Percentiles rank a stretch among this genome's conserved stretches.
phyloP scores from a whole-genome alignment of 2,113 vertebrate genomes.

The Tringa solitaria region DNA sequence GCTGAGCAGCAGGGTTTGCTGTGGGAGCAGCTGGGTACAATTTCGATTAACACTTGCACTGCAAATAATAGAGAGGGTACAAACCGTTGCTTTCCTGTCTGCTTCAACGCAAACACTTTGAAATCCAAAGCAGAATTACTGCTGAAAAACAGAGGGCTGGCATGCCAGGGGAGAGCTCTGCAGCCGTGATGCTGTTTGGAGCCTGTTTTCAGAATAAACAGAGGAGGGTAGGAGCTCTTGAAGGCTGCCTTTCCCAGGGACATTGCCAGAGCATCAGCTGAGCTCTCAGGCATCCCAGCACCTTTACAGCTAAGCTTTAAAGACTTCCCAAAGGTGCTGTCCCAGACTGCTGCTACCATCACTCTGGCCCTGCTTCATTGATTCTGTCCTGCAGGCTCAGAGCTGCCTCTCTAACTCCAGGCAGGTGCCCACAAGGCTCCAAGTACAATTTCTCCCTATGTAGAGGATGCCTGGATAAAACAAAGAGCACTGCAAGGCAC shows the following conservation, averaged over 20 bases:
- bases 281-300: not conserved
- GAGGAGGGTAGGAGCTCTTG: not conserved
- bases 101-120: not conserved
- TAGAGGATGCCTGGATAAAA: not conserved
- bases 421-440: not conserved
- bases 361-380: fast-evolving
- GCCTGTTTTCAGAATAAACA: not conserved
- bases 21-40: not conserved
- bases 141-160: not conserved
- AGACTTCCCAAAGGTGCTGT: not conserved
- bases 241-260: not conserved
- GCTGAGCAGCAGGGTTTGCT: not conserved
- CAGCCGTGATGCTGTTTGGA: not conserved
- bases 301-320: not conserved
- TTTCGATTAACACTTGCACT: not conserved
- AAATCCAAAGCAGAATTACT: not conserved
- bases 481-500: fast-evolving
- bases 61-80: constrained; percentile 3
- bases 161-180: not conserved
- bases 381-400: not conserved
- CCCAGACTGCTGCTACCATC: not conserved
- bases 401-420: not conserved
- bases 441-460: not conserved
- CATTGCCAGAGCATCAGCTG: not conserved
- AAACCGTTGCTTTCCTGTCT: not conserved